Conservation (phyloP, 2,113 vertebrate genomes). For the Sarotherodon lohbergeri region DNA sequence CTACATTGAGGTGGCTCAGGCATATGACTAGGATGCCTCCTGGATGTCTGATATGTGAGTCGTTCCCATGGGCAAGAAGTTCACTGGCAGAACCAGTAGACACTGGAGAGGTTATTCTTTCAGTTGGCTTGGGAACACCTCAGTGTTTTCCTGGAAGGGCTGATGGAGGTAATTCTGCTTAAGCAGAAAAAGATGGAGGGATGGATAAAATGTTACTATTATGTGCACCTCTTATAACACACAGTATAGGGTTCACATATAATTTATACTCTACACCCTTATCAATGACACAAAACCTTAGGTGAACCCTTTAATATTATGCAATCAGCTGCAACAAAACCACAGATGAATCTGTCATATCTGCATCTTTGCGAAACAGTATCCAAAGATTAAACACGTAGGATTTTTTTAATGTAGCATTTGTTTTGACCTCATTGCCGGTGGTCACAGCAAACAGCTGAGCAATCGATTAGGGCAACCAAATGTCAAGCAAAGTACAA, state of each 20-base stretch:
- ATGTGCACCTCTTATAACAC: neutral
- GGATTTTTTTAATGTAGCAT: neutral
- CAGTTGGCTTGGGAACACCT: neutral
- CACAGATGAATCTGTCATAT: neutral
- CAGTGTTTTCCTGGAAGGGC: neutral
- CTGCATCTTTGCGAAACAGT: neutral
- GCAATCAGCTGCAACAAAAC: neutral
- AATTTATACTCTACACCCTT: neutral
- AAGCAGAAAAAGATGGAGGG: neutral
- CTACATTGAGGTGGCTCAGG: neutral
- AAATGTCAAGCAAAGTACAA: neutral
- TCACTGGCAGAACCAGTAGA: neutral
- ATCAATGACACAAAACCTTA: neutral
- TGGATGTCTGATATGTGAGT: neutral
- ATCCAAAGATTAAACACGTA: neutral
- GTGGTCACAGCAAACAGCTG: neutral
- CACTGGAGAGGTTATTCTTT: neutral
- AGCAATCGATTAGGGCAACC: neutral
- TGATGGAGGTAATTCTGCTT: neutral
- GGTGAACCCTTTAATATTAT: neutral
- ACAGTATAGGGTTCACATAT: neutral
- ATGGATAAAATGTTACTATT: neutral
- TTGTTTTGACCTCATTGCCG: neutral
- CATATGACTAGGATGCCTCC: neutral
- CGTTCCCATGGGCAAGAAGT: neutral